phyloP scores from a whole-genome alignment of 2,888 invertebrate species.

The Patella pellucida region DNA sequence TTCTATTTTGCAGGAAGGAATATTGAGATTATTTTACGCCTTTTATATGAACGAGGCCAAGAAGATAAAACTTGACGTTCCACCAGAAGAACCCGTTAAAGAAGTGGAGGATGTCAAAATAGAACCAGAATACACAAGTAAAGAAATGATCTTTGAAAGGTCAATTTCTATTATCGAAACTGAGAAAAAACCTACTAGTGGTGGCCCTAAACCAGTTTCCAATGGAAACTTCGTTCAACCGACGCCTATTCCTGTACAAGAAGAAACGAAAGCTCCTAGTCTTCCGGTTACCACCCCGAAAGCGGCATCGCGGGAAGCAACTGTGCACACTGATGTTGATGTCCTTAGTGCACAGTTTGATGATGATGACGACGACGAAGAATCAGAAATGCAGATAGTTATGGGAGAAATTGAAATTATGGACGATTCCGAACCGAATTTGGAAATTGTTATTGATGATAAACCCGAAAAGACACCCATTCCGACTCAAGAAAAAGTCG shows the following conservation, averaged over 20 bases:
- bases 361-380: conserved; percentile 8
- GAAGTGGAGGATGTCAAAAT: conserved; percentile 4
- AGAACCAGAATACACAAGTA: neutral
- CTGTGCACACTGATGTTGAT: neutral
- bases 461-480: neutral
- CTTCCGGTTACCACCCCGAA: neutral
- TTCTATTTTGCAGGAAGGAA: conserved; percentile 75
- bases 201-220: neutral
- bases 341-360: neutral
- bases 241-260: neutral
- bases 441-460: conserved; percentile 1
- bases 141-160: neutral
- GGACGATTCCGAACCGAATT: neutral
- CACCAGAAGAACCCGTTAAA: neutral
- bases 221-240: neutral
- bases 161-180: neutral
- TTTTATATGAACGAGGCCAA: conserved; percentile 57
- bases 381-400: neutral
- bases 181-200: neutral
- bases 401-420: conserved; percentile 2
- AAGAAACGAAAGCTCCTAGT: neutral
- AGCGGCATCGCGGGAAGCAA: neutral
- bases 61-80: conserved; percentile 23
- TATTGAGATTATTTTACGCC: conserved; percentile 77
- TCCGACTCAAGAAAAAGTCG: too few relatives aligned